Base-by-base conservation (phyloP, 2,888 invertebrate species). In the Marasmarcha lunaedactyla region DNA sequence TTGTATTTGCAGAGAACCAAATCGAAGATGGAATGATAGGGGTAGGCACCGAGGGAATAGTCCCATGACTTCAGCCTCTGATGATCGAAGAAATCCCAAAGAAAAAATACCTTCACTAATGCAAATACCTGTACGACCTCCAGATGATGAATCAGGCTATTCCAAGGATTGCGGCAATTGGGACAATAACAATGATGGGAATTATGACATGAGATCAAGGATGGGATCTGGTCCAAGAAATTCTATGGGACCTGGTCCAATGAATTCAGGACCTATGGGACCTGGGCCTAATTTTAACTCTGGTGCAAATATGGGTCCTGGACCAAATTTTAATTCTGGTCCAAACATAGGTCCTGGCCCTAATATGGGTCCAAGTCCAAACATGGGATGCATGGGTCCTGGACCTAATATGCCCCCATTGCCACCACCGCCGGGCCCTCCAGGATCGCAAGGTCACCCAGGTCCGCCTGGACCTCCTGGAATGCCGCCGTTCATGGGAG, bases 401-500 rank as follows among this genome's bases (percentile, higher is more conserved):
- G 55, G 56, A 2, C 53, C 47, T 1, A 52, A 49, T 33, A 56
- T 59, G 55, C 51, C 54, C 0, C 54, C 52, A 1, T 42, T 47
- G 7, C 36, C 45, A 0, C 48, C 46, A 46, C 46, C 45, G 0
- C 50, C 48, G 4, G 45, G 48, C 1, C 47, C 48, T 33, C 53
- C 54, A 5, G 49, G 43, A 35, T 40, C 42, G 10, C 49, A 53
- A 11, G 52, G 51, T 26, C 43, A 43, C 4, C 50, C 54, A 10
- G 50, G 55, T 55, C 62, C 64, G 2, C 61, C 62, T 1, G 71
- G 72, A 1, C 74, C 76, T 1, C 73, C 72, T 2, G 74, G 76
- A 47, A 73, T 76, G 72, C 77, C 77, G 1, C 74, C 77, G 1
- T 72, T 70, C 48, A 74, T 71, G 36, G 68, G 73, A 68, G 74